A percentile compares a stretch with the other conserved stretches of the same genome.
phyloP scores from a whole-genome alignment of 2,113 vertebrate species.

The Agapornis roseicollis region DNA sequence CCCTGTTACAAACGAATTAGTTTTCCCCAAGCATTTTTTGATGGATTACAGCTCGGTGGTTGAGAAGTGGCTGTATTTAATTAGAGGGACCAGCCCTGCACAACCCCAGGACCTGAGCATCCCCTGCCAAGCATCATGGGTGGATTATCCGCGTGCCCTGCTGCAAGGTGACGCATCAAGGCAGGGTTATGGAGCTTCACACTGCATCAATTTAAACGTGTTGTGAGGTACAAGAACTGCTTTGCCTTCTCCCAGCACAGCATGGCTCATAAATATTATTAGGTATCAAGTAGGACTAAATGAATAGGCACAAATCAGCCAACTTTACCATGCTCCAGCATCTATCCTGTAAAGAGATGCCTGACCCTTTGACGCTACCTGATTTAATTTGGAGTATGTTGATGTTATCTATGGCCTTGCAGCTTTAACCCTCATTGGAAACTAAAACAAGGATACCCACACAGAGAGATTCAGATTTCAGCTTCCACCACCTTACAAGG shows the following conservation, averaged over 20 bases:
- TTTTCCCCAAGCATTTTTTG: not conserved
- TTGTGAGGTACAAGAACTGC: not conserved
- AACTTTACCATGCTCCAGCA: not conserved
- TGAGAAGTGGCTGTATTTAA: not conserved
- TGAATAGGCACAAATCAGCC: not conserved
- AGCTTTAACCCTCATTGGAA: not conserved
- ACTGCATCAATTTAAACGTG: not conserved
- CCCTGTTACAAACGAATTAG: not conserved
- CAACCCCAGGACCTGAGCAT: accelerated
- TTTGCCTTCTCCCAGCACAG: not conserved
- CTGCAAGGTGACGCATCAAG: not conserved
- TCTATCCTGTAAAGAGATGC: not conserved
- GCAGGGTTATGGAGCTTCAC: not conserved
- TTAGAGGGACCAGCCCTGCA: not conserved
- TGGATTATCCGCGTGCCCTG: not conserved
- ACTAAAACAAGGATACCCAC: not conserved
- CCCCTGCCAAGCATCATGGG: accelerated
- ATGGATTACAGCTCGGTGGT: not conserved
- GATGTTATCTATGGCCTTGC: slow-evolving; percentile 21
- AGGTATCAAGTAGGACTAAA: not conserved
- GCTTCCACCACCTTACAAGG: not conserved
- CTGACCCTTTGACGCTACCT: not conserved
- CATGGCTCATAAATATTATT: not conserved
- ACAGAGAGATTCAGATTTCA: not conserved
- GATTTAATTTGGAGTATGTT: not conserved